A percentile compares a stretch with the other conserved stretches of the same genome.
phyloP scores from a whole-genome alignment of 1,140 invertebrate genomes.

The Cydia pomonella region DNA sequence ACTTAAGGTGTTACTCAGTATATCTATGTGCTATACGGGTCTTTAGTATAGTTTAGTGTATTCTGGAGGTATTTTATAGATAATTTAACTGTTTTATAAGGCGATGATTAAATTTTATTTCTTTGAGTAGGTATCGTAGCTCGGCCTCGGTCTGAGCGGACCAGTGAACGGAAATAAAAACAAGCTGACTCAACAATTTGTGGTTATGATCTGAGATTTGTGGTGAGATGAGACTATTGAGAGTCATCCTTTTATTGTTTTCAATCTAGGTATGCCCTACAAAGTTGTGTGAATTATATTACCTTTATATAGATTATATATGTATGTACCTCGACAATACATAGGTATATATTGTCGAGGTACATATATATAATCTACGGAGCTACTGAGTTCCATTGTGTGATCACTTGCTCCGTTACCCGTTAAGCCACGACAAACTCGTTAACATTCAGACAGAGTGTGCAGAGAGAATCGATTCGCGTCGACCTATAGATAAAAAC shows the following conservation, averaged over 20 bases:
- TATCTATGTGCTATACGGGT: not conserved
- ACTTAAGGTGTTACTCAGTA: not conserved
- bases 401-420: not conserved
- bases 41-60: not conserved
- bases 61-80: not conserved
- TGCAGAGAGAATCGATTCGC: constrained; percentile 27
- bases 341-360: too few relatives aligned
- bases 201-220: too few relatives aligned
- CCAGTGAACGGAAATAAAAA: too few relatives aligned
- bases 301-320: not conserved
- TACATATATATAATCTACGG: too few relatives aligned
- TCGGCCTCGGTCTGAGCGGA: too few relatives aligned
- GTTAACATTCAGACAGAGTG: constrained; percentile 9
- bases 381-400: not conserved
- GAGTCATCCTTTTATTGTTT: too few relatives aligned
- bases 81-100: too few relatives aligned
- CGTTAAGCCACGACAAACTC: not conserved
- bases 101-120: too few relatives aligned
- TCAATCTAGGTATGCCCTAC: too few relatives aligned
- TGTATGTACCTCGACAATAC: not conserved
- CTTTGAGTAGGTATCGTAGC: too few relatives aligned
- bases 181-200: too few relatives aligned
- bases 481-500: constrained; percentile 5
- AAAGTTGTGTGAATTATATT: not conserved
- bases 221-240: too few relatives aligned